A percentile compares a stretch with the other conserved stretches of the same genome.
Conservation (phyloP, 1,140 invertebrate species). For the Copidosoma floridanum region DNA sequence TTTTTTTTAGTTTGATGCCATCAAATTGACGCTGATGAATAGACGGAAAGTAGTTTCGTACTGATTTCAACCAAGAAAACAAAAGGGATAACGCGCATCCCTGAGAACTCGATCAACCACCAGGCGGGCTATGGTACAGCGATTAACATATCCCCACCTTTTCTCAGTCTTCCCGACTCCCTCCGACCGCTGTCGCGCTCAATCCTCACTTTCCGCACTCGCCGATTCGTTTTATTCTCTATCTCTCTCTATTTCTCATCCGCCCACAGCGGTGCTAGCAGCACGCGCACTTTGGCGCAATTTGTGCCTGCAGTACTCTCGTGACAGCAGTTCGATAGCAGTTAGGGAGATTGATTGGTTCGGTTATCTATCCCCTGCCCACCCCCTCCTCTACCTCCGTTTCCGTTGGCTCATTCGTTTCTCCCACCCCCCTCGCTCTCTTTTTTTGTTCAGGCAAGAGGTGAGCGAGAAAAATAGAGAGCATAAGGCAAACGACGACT, state of each 20-base stretch:
- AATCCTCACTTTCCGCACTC: not conserved
- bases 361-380: conserved; percentile 19
- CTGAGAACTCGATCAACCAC: no score
- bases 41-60: no score
- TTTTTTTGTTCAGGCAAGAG: not conserved
- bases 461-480: conserved; percentile 25
- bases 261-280: no score
- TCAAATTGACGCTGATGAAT: no score
- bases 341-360: conserved; percentile 30
- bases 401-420: no score
- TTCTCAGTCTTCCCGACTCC: not conserved
- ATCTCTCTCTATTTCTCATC: conserved; percentile 17
- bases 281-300: conserved; percentile 2
- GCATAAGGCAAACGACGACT: conserved; percentile 26
- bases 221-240: not conserved
- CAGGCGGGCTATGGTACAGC: no score
- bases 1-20: no score
- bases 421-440: conserved; percentile 4
- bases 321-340: conserved; percentile 29
- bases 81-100: no score
- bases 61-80: no score
- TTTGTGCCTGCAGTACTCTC: conserved; percentile 24
- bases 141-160: no score
- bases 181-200: not conserved
- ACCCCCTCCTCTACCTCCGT: not conserved